Percentiles rank a stretch among this genome's conserved stretches.
These are phyloP conservation scores for Volucella inflata DNA, from an alignment of 2,888 invertebrate genomes.

Conservation along the genomic window DNA sequence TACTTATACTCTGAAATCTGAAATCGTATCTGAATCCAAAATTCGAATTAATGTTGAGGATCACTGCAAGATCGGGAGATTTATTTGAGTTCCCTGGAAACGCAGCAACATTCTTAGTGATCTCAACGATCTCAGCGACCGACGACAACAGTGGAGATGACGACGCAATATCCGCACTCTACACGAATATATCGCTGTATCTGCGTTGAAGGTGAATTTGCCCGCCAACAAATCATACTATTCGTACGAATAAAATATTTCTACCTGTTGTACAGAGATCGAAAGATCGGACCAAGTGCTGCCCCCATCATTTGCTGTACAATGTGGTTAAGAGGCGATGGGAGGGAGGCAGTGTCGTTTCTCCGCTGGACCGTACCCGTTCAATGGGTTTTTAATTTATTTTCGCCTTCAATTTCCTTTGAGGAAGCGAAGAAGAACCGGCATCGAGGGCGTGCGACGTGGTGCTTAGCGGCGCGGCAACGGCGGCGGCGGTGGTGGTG, in stretches of 20 bases:
- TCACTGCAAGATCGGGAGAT: conserved; percentile 50
- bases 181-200: neutral
- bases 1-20: too few species aligned
- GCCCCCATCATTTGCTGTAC: conserved; percentile 53
- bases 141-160: conserved; percentile 31
- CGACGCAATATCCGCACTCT: conserved; percentile 39
- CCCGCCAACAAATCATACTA: conserved; percentile 67
- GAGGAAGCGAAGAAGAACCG: conserved; percentile 71
- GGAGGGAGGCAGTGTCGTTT: neutral
- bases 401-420: conserved; percentile 74
- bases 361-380: conserved; percentile 39
- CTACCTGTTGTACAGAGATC: conserved; percentile 73
- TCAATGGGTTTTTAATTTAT: conserved; percentile 73
- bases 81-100: conserved; percentile 67
- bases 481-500: neutral
- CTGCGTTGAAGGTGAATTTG: conserved; percentile 63
- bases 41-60: conserved; percentile 33
- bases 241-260: conserved; percentile 74
- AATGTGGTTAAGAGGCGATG: too few species aligned
- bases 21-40: neutral
- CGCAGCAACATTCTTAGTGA: conserved; percentile 32
- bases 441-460: conserved; percentile 32
- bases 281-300: conserved; percentile 59
- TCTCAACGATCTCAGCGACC: neutral
- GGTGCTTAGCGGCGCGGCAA: conserved; percentile 10